Base-by-base conservation (phyloP, 2,113 vertebrate genomes). In the Camelus bactrianus region DNA sequence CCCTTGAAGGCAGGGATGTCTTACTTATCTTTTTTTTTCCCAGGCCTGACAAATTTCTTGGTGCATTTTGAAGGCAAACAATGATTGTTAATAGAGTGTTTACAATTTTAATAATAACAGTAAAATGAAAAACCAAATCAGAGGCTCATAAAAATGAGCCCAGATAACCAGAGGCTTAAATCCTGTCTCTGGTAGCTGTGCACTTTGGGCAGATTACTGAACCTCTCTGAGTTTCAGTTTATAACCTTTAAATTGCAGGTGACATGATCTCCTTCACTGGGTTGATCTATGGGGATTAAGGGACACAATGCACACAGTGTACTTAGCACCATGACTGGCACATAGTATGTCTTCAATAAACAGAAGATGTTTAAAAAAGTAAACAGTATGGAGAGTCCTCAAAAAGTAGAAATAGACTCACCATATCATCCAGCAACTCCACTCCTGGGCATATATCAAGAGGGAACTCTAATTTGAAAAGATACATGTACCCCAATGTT, bases 121-220 rank as follows among this genome's bases (percentile, higher is more conserved):
- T 80, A 69, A 81, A 80, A 93, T 90, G 89, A 54, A 90, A 96
- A 88, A 12, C 3, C 16, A 96, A 82, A 42, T 67, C 24, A 80
- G 16, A 80, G 60, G 8, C 32, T 70, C 77, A 76, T 30, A 52
- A 87, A 88, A 73, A 67, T 52, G 50, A 88, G 69, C 30, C 32
- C 70, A 72, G 83, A 65, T 64, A 52, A 16, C 28, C 2, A 26
- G 28, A 11, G 5, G 5, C 42, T 70, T 87, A 92, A 67, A 73
- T 65, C 7, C n/a, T 79, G 16, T 24, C 28, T 54, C 28, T 79
- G 42, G n/a, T 1, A 52, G 65, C 46, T 84, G 22, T 83, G 62
- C 24, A 13, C 28, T 46, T 83, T 52, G 2, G 9, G 6, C 16
- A 14, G 9, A 3, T 65, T 65, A 42, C 12, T 26, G 67, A 93